Base-by-base conservation (phyloP, 2,797 vertebrate species). In the Falco columbarius region DNA sequence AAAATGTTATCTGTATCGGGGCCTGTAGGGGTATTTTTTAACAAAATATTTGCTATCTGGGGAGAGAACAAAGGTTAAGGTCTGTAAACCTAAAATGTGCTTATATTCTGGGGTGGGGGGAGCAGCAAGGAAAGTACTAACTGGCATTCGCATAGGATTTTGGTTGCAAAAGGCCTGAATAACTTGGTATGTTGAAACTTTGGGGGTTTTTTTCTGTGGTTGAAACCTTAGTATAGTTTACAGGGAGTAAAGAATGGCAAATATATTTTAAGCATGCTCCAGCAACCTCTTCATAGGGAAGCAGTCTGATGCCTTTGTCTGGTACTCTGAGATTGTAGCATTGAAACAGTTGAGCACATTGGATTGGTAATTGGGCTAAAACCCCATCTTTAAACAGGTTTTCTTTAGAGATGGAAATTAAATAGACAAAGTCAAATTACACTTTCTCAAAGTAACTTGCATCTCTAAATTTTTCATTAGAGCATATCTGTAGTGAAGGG, bases 51-150 rank as follows among this genome's bases (percentile, higher is more conserved):
- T 44, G 18, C 24, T 80, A 0, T 16, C 16, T 12, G 3, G 6
- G 2, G 5, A 4, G 4, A 36, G 19, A 46, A 7, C 10, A 47
- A 7, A 1, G 4, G 3, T 40, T 4, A 29, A 29, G 17, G 30
- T 63, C 27, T 32, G 65, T 32, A 86, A 71, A 62, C 11, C 17
- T 68, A 21, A 49, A 7, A 12, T 38, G 15, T 19, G 3, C 14
- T 24, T 8, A 1, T 22, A 8, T 68, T 75, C 40, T 61, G 47
- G 40, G n/a, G 2, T 14, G 4, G 14, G n/a, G 13, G 18, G 7
- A 49, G 10, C 22, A 59, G 27, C n/a, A 40, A 0, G 66, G 29
- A 34, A 63, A 71, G 68, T 36, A 19, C 12, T 47, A 7, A 4
- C 4, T 30, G 83, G 15, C 18, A 27, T 11, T n/a, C 12, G 16